Base-by-base conservation (phyloP, 64 coral and sea anemone genomes). In the Montipora cactus region DNA sequence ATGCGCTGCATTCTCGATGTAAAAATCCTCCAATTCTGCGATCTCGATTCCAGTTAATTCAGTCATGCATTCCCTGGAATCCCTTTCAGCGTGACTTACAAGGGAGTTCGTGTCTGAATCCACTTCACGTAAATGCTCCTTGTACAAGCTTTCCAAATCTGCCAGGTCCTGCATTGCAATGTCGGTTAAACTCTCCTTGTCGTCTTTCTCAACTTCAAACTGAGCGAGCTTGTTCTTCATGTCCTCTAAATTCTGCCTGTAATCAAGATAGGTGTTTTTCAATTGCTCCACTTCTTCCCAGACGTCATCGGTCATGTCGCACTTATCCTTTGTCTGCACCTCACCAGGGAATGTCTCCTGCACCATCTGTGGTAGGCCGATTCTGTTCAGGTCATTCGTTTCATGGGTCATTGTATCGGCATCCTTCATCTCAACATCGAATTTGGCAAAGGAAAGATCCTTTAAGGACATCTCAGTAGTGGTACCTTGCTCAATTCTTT, bases 211-310 rank as follows among this genome's bases (percentile, higher is more conserved):
- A 3, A 86, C 82, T 49, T 86, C 62, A 86, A 86, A 86, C 9
- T 71, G 82, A 21, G 72, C 72, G 5, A 89, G 76, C 49, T 89
- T 79, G 16, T 89, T 13, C 25, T 78, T 89, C 76, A 89, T 89
- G 6, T 89, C 76, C n/a, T 89, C 87, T 50, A 89, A 61, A 73
- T 89, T 76, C 66, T 93, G 11, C 13, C 85, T 93, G 28, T 93
- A 77, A 79, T 93, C 76, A 72, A 44, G 67, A 75, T 88, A 87
- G 3, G 91, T 79, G 44, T 93, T 87, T 52, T 80, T 45, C 11
- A 79, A 74, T 49, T 76, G 46, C 76, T 23, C 83, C 16, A 93
- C 75, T 68, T 93, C 92, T 23, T 93, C 84, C 92, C 85, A 88
- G 44, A 86, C 82, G 8, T 9, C 64, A 2, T 86, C 62, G 1